Percentiles rank a stretch among this genome's conserved stretches.
phyloP scores from a whole-genome alignment of 2,113 vertebrate species.

The Corydoras sp. region DNA sequence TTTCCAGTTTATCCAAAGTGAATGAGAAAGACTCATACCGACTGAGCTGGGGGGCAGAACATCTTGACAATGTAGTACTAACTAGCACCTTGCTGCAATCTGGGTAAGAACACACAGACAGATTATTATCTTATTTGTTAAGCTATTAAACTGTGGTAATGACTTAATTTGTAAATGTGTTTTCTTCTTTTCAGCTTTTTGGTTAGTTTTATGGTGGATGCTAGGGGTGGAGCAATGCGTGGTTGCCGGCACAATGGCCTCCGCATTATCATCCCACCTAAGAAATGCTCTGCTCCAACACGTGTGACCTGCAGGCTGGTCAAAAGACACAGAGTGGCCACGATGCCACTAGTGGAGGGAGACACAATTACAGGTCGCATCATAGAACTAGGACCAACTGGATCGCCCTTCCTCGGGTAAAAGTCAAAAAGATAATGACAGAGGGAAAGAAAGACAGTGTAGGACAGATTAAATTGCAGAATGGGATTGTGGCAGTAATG shows the following conservation, averaged over 20 bases:
- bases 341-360: slow-evolving; percentile 94
- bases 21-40: slow-evolving; percentile 81
- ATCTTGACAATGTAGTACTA: slow-evolving; percentile 91
- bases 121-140: background rate
- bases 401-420: slow-evolving; percentile 98
- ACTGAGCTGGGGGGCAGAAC: slow-evolving; percentile 86
- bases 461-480: too few species aligned
- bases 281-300: slow-evolving; percentile 90
- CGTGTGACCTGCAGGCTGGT: slow-evolving; percentile 93
- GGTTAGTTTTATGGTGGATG: slow-evolving; percentile 99
- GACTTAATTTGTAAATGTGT: background rate
- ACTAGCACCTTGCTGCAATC: slow-evolving; percentile 93
- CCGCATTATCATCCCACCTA: slow-evolving; percentile 89
- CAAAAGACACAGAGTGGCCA: slow-evolving; percentile 92
- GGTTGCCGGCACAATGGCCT: slow-evolving; percentile 94
- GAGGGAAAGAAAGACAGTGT: too few species aligned
- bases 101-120: slow-evolving; percentile 68
- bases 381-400: slow-evolving; percentile 93
- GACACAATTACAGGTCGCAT: slow-evolving; percentile 90
- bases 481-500: too few species aligned
- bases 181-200: slow-evolving; percentile 78
- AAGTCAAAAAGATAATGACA: too few species aligned
- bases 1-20: too few species aligned
- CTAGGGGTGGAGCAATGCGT: slow-evolving; percentile 92
- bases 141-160: too few species aligned